Evolutionary conservation across 2,113 vertebrate genomes (phyloP), one percentile per base, ranked within the genome.

Genomic region (Pyrgilauda ruficollis): DNA sequence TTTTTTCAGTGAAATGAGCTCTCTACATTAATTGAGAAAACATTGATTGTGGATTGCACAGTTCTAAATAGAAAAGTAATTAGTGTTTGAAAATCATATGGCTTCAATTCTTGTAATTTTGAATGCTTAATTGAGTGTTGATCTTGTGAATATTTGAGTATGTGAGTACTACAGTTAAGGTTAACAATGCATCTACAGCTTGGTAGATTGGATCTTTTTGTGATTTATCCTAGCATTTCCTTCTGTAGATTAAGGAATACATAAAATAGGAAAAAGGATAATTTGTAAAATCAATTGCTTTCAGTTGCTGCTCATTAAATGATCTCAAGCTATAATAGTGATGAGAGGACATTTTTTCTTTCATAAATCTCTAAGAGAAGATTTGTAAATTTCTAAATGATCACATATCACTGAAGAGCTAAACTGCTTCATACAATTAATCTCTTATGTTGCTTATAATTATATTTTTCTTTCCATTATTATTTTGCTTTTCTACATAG

Each of bases 41-140:
- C 90, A 74, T 28, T 90, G 12, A 27, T 35, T 85, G 28, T 76
- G n/a, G 15, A 72, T 94, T 93, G 28, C 67, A 59, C 24, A 31
- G 33, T 55, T 73, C 55, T 83, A 91, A 87, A 83, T 28, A 35
- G 50, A 94, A 94, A 90, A 96, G 39, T 83, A 94, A 92, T 95
- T 89, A 94, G 30, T 66, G 30, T 77, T 87, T 93, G 55, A 93
- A 94, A 94, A 90, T 96, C 89, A 89, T 87, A 69, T 73, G 67
- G 23, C 43, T 91, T 86, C 63, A 47, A 47, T 91, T 55, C 75
- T 91, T 59, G 43, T 67, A 6, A 43, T 76, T 94, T 91, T 59
- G 92, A 93, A 93, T 86, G 70, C 35, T 83, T 87, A 87, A 89
- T 6, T 85, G 75, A 83, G 33, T 69, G 63, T 74, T 91, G 68